Base-by-base conservation (phyloP, 2,888 invertebrate genomes). In the Mesorhabditis sp. region DNA sequence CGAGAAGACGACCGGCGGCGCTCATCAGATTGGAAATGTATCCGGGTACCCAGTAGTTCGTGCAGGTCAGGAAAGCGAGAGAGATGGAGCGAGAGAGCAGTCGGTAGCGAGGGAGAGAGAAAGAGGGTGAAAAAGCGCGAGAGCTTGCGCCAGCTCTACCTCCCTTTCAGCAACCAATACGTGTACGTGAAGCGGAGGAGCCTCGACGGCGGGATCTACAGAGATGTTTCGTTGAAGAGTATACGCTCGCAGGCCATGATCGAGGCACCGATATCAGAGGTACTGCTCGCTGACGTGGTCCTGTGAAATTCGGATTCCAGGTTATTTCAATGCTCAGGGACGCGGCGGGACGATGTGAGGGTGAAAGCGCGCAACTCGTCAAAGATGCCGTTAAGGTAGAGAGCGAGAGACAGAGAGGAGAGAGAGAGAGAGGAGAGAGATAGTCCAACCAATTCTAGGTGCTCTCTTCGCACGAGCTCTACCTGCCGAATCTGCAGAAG, bases 171-270 rank as follows among this genome's bases (percentile, higher is more conserved):
- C 66, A 77, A 77, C 66, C 84, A 84, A 75, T 84, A 78, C 75
- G 83, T 84, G 70, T 84, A 84, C 75, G 80, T 84, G 71, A 83
- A 84, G 71, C 77, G 84, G 66, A 82, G 84, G 50, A 82, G 72
- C 68, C 71, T 74, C 41, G 68, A 69, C 41, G 68, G 69, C 63
- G 75, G 71, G 28, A 81, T 82, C 69, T 82, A 78, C 73, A 80
- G 82, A 43, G 80, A 80, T 66, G 76, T 80, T 44, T 80, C 80
- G 1, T 72, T 81, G 50, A 81, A 81, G 70, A 77, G 78, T 65
- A 74, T 81, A 58, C 77, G 78, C 65, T 80, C 78, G 7, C 79
- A 80, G 68, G 72, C 79, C 50, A 76, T 80, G 10, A 79, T 80
- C 62, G 83, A 83, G 42, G 83, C 83, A 3, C 84, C 84, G 10